Conservation (phyloP, 2,113 vertebrate species). For the Nesogale talazaci region DNA sequence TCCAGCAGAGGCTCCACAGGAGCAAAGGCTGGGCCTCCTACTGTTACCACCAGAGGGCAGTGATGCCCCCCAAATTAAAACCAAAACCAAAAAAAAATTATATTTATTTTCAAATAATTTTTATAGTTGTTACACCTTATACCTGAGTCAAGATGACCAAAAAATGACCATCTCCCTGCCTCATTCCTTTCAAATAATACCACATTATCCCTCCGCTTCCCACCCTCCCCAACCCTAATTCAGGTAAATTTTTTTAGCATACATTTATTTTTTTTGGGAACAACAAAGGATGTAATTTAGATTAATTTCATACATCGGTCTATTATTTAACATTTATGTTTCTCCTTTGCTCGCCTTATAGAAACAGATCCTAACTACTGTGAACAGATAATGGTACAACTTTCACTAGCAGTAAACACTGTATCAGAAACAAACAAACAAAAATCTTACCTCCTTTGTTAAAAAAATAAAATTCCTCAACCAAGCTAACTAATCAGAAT, state of each 20-base stretch:
- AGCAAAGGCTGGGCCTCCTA: too few species aligned
- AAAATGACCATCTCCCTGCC: not conserved
- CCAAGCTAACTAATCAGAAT: not conserved
- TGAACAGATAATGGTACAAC: not conserved
- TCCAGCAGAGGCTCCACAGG: too few species aligned
- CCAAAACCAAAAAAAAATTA: too few species aligned
- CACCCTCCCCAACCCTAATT: not conserved
- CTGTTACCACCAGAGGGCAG: too few species aligned
- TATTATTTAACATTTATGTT: constrained; percentile 50
- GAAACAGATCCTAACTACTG: constrained; percentile 21
- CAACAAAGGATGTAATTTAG: not conserved
- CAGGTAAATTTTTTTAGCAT: constrained; percentile 14
- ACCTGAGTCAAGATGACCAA: constrained; percentile 15
- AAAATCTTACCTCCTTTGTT: not conserved
- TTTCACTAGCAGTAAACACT: not conserved
- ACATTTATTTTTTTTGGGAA: constrained; percentile 22
- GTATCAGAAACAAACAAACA: constrained; percentile 46
- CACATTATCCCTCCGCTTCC: not conserved
- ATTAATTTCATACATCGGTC: not conserved
- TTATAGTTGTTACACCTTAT: constrained; percentile 39
- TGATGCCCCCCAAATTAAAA: too few species aligned
- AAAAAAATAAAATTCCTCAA: constrained; percentile 43
- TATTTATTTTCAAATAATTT: constrained; percentile 28
- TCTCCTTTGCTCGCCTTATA: constrained; percentile 39
- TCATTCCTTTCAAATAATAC: not conserved